Evolutionary conservation across 1,140 invertebrate genomes (phyloP).

Genomic region (Rhyacophila brunnea): DNA sequence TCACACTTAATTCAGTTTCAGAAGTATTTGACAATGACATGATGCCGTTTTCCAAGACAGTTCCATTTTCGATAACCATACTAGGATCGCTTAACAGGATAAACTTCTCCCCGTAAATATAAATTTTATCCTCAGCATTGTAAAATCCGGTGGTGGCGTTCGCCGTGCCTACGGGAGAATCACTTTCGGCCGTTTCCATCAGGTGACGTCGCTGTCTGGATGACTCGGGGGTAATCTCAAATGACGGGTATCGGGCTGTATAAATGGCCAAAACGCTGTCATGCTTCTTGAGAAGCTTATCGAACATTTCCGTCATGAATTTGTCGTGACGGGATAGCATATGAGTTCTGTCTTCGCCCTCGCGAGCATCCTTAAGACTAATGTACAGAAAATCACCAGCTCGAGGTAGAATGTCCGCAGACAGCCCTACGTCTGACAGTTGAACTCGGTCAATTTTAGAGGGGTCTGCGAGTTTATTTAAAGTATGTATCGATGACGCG

Average conservation of each 20-base stretch:
- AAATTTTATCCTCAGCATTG: constrained; percentile 15
- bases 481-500: constrained; percentile 38
- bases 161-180: background rate
- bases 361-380: constrained; percentile 45
- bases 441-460: constrained; percentile 41
- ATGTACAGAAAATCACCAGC: constrained; percentile 45
- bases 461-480: constrained; percentile 42
- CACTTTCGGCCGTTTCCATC: background rate
- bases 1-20: background rate
- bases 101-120: constrained; percentile 6
- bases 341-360: constrained; percentile 44
- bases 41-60: background rate
- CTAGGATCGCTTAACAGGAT: background rate
- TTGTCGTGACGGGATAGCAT: constrained; percentile 47
- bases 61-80: background rate
- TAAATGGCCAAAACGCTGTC: constrained; percentile 45
- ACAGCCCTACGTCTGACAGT: constrained; percentile 44
- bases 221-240: constrained; percentile 1
- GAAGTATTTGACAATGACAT: background rate
- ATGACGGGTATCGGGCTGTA: constrained; percentile 42
- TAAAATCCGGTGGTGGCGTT: constrained; percentile 11
- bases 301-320: constrained; percentile 46
- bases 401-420: constrained; percentile 41
- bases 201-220: constrained; percentile 9
- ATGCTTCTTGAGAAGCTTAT: constrained; percentile 41